Conservation (phyloP, 2,888 invertebrate species). For the Synergus japonicus region DNA sequence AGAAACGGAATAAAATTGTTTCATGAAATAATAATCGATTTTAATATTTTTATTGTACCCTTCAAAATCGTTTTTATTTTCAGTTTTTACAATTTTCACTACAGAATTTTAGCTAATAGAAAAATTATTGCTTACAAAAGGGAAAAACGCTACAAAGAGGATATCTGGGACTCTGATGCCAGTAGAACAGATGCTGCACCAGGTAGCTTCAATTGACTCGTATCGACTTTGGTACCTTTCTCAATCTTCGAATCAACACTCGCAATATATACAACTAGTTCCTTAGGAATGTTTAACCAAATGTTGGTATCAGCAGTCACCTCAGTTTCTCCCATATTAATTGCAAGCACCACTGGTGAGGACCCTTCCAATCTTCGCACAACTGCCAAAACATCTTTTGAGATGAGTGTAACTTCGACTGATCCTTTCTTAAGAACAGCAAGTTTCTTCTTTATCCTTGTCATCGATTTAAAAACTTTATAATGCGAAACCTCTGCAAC, state of each 20-base stretch:
- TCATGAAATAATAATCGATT: too few relatives aligned
- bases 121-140: too few relatives aligned
- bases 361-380: slow-evolving; percentile 50
- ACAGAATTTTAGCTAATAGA: too few relatives aligned
- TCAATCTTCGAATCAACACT: slow-evolving; percentile 57
- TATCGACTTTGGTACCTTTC: slow-evolving; percentile 48
- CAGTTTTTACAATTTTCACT: too few relatives aligned
- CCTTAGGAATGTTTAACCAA: slow-evolving; percentile 58
- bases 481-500: slow-evolving; percentile 78
- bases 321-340: slow-evolving; percentile 54
- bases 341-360: slow-evolving; percentile 52
- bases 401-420: slow-evolving; percentile 65
- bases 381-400: slow-evolving; percentile 57
- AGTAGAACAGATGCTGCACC: slow-evolving; percentile 57
- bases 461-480: slow-evolving; percentile 73
- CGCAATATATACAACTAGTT: slow-evolving; percentile 56
- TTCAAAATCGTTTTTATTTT: too few relatives aligned
- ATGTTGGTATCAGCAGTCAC: slow-evolving; percentile 55
- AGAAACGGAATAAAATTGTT: too few relatives aligned
- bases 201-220: slow-evolving; percentile 51
- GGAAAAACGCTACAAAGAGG: too few relatives aligned
- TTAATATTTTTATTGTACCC: too few relatives aligned
- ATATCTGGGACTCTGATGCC: not conserved
- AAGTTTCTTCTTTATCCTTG: slow-evolving; percentile 77
- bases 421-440: slow-evolving; percentile 77